Conservation (phyloP, 2,888 invertebrate species). For the Anticlea derivata region DNA sequence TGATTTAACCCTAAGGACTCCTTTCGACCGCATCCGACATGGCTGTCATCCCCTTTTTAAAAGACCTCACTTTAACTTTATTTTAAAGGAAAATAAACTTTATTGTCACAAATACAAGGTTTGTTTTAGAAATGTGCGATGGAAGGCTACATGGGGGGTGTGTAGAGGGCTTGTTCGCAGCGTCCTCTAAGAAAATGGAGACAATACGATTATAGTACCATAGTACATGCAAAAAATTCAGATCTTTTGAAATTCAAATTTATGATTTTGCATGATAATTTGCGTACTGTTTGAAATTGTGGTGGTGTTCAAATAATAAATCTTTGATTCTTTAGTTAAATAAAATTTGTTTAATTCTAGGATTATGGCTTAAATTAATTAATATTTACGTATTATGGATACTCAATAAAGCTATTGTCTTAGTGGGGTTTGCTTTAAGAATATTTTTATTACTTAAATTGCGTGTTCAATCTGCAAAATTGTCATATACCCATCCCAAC, state of each 20-base stretch:
- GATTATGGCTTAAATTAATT: no score
- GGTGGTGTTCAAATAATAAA: no score
- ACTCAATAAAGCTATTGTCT: no score
- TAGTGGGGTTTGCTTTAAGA: no score
- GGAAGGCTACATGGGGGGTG: conserved; percentile 50
- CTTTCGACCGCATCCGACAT: conserved; percentile 74
- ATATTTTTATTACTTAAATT: no score
- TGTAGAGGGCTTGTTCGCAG: conserved; percentile 68
- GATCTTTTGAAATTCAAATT: conserved; percentile 33
- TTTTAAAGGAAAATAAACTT: conserved; percentile 18
- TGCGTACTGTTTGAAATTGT: no score
- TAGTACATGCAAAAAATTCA: conserved; percentile 51
- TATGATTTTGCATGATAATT: neutral
- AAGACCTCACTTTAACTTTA: conserved; percentile 34
- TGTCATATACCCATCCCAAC: conserved; percentile 50
- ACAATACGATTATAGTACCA: conserved; percentile 72
- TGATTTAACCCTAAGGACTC: conserved; percentile 72
- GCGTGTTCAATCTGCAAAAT: conserved; percentile 15
- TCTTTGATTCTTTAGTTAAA: no score
- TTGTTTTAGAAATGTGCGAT: neutral
- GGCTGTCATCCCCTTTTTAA: conserved; percentile 13
- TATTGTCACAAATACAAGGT: conserved; percentile 9
- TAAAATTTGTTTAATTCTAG: no score
- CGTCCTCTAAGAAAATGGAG: conserved; percentile 79
- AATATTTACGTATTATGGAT: no score